phyloP scores from a whole-genome alignment of 2,888 invertebrate genomes.

The Sphaerophoria rueppellii region DNA sequence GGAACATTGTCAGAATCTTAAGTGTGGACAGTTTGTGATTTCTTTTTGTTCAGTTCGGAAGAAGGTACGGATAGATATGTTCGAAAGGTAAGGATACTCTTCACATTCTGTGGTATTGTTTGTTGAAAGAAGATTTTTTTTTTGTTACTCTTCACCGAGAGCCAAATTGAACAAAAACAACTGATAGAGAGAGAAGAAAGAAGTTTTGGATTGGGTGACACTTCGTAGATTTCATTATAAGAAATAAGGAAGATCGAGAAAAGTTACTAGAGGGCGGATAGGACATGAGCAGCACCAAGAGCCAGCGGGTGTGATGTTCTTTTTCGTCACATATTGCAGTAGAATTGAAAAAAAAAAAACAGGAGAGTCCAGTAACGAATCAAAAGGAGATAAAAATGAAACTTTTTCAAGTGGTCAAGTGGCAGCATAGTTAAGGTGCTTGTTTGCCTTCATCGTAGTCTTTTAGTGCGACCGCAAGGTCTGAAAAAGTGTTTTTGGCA shows the following conservation, averaged over 20 bases:
- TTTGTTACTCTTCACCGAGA: not conserved
- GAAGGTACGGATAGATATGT: not conserved
- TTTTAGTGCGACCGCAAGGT: conserved; percentile 7
- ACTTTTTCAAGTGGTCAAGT: conserved; percentile 56
- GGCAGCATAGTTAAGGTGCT: conserved; percentile 16
- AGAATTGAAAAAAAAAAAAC: not conserved
- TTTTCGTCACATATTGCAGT: conserved; percentile 30
- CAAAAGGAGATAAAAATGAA: not conserved
- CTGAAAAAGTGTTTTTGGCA: not conserved
- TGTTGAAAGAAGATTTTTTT: conserved; percentile 47
- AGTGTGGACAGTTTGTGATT: conserved; percentile 58
- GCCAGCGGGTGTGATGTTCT: conserved; percentile 13
- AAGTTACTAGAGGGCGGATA: not conserved
- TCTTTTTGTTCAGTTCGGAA: not conserved
- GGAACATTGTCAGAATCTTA: conserved; percentile 66
- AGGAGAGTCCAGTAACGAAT: not conserved
- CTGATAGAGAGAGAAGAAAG: not conserved
- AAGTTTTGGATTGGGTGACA: conserved; percentile 65
- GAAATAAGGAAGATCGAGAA: conserved; percentile 12
- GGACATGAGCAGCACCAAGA: not conserved
- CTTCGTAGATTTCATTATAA: conserved; percentile 64
- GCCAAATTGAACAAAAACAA: conserved; percentile 6
- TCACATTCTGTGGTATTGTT: conserved; percentile 56
- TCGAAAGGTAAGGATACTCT: not conserved
- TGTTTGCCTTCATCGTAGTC: not conserved